A percentile compares a stretch with the other conserved stretches of the same genome.
These are phyloP conservation scores for Notospermus geniculatus DNA, from an alignment of 1,140 invertebrate species.

Conservation along the genomic window DNA sequence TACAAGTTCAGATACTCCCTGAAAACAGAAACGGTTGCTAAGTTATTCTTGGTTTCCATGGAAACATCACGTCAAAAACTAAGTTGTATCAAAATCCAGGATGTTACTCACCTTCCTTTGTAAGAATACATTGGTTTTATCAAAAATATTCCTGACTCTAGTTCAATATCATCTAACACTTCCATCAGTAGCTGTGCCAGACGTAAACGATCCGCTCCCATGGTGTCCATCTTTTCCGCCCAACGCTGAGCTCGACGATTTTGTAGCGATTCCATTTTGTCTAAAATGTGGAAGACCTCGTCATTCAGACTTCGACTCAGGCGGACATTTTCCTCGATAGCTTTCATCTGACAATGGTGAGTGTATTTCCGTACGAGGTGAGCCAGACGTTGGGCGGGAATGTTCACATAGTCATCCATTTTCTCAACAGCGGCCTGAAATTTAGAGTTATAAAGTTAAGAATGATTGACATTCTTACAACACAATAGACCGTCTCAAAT, in stretches of 20 bases:
- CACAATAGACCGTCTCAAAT: too few relatives aligned
- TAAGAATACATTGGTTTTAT: constrained; percentile 56
- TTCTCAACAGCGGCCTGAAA: constrained; percentile 41
- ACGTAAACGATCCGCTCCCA: constrained; percentile 39
- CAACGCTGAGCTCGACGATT: constrained; percentile 47
- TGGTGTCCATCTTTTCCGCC: constrained; percentile 46
- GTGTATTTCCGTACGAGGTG: constrained; percentile 50
- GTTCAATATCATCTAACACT: constrained; percentile 47
- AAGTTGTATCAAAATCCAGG: too few relatives aligned
- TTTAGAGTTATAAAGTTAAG: too few relatives aligned
- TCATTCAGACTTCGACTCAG: constrained; percentile 43
- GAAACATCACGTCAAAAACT: too few relatives aligned
- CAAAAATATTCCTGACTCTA: constrained; percentile 53
- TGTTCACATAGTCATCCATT: constrained; percentile 50
- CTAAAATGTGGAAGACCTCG: constrained; percentile 44
- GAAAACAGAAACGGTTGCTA: too few relatives aligned
- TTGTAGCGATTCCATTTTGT: constrained; percentile 51
- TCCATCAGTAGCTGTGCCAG: constrained; percentile 49
- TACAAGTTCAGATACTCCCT: too few relatives aligned
- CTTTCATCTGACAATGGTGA: constrained; percentile 48
- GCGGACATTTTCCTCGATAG: constrained; percentile 51
- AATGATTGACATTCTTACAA: too few relatives aligned
- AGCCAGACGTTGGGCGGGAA: constrained; percentile 44
- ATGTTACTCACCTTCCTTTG: constrained; percentile 38
- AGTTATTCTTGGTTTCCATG: too few relatives aligned